Evolutionary conservation across 2,113 vertebrate species (phyloP), one percentile per base, ranked within the genome.

Genomic region (Charina bottae): DNA sequence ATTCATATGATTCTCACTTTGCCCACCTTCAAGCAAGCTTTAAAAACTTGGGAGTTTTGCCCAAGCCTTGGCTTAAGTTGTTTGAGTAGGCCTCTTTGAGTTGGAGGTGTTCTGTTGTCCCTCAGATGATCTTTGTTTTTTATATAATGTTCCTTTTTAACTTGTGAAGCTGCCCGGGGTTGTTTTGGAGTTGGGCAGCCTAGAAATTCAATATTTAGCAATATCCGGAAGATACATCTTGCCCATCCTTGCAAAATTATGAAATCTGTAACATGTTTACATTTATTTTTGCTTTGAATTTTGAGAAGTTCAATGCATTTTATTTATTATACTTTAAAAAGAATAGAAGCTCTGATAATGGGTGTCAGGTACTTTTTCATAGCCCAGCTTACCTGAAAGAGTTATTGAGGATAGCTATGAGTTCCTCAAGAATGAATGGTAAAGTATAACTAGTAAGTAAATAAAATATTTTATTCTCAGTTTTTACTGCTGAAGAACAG

Each of bases 231-330:
- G 49, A 49, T 49, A 49, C 0, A 49, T 49, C 49, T 49, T 49
- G 49, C 49, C 49, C 49, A 49, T 49, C 49, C 49, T 49, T 49
- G 49, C 49, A 49, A 49, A 49, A 49, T 49, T 49, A 49, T 49
- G 49, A 49, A 49, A 49, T 49, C 49, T 49, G 49, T 49, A 49
- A 49, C 49, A 49, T 7, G 49, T 90, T 83, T 90, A 13, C 83
- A 33, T 93, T 96, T 93, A 62, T 19, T 62, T 62, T 24, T 62
- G 60, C 60, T 85, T 90, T 93, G 24, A 37, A 94, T 92, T 78
- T n/a, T 21, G 85, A 24, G 2, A 60, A 84, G 17, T 89, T 28
- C 87, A 89, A 26, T 84, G 23, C 56, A 54, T 89, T 33, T 68
- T 62, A 54, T 23, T 64, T 86, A 46, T 3, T 46, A 19, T 91